These are phyloP conservation scores for Neotoxoptera formosana DNA, from an alignment of 1,140 invertebrate species.

Conservation along the genomic window DNA sequence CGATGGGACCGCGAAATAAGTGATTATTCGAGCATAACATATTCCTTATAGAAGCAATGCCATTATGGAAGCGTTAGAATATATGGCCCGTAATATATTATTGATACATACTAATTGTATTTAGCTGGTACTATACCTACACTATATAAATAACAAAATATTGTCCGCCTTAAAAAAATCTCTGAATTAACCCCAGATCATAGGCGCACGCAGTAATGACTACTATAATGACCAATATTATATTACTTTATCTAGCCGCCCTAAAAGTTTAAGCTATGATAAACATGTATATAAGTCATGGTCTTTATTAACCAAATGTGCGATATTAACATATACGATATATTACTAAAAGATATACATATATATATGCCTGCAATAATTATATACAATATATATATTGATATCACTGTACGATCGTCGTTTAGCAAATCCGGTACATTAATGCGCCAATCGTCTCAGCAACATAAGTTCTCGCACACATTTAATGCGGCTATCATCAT, in stretches of 20 bases:
- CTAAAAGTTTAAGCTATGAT: not conserved
- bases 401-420: not conserved
- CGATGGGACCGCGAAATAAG: not conserved
- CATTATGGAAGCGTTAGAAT: not conserved
- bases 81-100: not conserved
- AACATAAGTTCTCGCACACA: not conserved
- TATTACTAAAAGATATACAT: too few relatives aligned
- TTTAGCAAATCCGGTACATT: not conserved
- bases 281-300: too few relatives aligned
- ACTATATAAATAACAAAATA: not conserved
- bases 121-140: not conserved
- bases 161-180: not conserved
- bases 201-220: not conserved
- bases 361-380: not conserved
- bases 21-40: not conserved
- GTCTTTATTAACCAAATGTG: not conserved
- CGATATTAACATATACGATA: not conserved
- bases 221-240: too few relatives aligned
- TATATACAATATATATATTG: not conserved
- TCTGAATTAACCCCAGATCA: not conserved
- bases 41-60: not conserved
- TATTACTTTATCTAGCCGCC: not conserved
- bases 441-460: not conserved
- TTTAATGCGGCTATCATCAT: not conserved
- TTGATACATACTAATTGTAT: not conserved